Conservation (phyloP, 2,888 invertebrate species). For the Cecidostiba fungosa region DNA sequence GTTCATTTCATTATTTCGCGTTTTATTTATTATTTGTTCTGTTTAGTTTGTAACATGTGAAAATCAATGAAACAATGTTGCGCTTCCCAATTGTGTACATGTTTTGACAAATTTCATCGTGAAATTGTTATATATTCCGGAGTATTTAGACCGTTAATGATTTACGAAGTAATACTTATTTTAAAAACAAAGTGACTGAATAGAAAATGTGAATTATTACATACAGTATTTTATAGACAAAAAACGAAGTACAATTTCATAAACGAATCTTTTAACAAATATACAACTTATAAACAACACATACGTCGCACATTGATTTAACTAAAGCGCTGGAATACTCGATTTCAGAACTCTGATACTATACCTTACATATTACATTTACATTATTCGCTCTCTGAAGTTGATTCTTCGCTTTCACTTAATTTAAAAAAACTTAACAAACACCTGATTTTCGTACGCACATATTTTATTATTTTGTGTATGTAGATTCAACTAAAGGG, state of each 20-base stretch:
- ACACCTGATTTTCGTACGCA: conserved; percentile 30
- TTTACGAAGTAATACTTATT: conserved; percentile 14
- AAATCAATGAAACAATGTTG: conserved; percentile 39
- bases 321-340: conserved; percentile 42
- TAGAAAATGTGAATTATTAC: background rate
- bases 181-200: conserved; percentile 4
- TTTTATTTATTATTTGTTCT: conserved; percentile 31
- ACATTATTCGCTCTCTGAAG: conserved; percentile 34
- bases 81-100: conserved; percentile 26
- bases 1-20: conserved; percentile 18
- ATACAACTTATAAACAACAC: conserved; percentile 43
- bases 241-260: background rate
- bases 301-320: conserved; percentile 39
- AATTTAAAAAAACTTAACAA: conserved; percentile 57
- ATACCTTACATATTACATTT: conserved; percentile 49
- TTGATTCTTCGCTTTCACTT: conserved; percentile 42
- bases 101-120: conserved; percentile 22
- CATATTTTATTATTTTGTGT: conserved; percentile 27
- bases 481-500: conserved; percentile 44
- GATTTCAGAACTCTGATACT: conserved; percentile 48
- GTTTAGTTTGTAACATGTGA: conserved; percentile 15
- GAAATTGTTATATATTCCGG: background rate
- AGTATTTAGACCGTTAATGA: conserved; percentile 47
- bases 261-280: conserved; percentile 50
- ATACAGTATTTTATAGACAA: background rate